Evolutionary conservation across 2,797 vertebrate genomes (phyloP).

Genomic region (Alcedo quadribrachys): DNA sequence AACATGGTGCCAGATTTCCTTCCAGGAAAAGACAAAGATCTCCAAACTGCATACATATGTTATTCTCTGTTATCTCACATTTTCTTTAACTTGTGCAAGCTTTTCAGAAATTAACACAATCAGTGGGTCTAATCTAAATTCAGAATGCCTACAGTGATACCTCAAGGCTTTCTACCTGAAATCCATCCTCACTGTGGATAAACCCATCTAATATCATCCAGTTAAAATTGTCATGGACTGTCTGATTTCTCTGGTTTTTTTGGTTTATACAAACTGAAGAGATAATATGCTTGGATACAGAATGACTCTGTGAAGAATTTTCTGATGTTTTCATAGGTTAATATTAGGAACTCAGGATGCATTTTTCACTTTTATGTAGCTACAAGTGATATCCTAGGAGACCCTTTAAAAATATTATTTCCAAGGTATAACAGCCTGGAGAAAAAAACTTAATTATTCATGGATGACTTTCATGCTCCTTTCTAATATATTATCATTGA

Average conservation of each 20-base stretch:
- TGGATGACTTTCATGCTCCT: background rate
- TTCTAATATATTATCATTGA: background rate
- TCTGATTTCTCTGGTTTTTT: background rate
- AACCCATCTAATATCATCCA: background rate
- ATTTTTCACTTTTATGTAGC: background rate
- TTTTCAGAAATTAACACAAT: background rate
- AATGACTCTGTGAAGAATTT: background rate
- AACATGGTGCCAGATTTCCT: background rate
- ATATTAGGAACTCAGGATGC: background rate
- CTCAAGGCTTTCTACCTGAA: background rate
- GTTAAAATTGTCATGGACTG: background rate
- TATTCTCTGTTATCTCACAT: background rate
- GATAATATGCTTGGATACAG: background rate
- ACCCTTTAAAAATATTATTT: background rate
- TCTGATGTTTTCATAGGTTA: background rate
- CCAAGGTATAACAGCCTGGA: background rate
- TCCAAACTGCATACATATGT: background rate
- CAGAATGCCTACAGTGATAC: background rate
- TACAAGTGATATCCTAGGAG: background rate
- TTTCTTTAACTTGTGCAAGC: background rate
- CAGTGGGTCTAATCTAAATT: background rate
- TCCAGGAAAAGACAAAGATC: background rate
- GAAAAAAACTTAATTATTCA: background rate
- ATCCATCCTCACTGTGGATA: background rate
- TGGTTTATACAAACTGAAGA: background rate